Percentiles rank a stretch among this genome's conserved stretches.
phyloP scores from a whole-genome alignment of 2,888 invertebrate species.

The Folsomia candida region DNA sequence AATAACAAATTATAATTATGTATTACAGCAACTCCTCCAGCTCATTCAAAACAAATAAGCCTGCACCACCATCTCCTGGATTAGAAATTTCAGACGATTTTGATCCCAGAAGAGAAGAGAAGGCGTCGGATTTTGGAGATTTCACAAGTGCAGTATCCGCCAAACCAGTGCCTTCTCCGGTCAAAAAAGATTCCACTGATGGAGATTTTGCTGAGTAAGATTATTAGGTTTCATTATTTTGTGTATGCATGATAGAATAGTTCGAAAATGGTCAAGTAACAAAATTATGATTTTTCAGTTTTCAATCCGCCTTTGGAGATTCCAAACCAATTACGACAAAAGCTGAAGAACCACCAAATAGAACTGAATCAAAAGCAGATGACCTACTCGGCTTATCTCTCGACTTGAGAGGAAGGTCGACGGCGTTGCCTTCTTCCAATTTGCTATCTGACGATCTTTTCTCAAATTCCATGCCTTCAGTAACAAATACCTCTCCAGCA shows the following conservation, averaged over 20 bases:
- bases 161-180: conserved; percentile 24
- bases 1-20: too few species aligned
- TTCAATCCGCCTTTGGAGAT: conserved; percentile 43
- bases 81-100: conserved; percentile 52
- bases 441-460: conserved; percentile 6
- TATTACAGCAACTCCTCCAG: not conserved
- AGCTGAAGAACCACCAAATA: conserved; percentile 13
- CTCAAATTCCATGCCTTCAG: conserved; percentile 12
- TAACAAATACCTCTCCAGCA: conserved; percentile 32
- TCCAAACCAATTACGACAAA: conserved; percentile 10
- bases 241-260: conserved; percentile 20
- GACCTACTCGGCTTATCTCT: conserved; percentile 40
- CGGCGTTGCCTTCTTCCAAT: conserved; percentile 10
- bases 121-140: conserved; percentile 70
- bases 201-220: too few species aligned
- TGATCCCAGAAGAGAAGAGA: conserved; percentile 54
- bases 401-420: conserved; percentile 28
- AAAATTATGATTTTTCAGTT: conserved; percentile 42
- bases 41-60: too few species aligned
- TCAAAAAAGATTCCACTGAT: too few species aligned
- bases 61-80: conserved; percentile 38
- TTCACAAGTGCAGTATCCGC: conserved; percentile 57
- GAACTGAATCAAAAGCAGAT: conserved; percentile 28
- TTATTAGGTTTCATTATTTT: too few species aligned
- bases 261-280: conserved; percentile 12